Evolutionary conservation across 2,888 invertebrate genomes (phyloP).

Genomic region (Leucoptera coffeella): DNA sequence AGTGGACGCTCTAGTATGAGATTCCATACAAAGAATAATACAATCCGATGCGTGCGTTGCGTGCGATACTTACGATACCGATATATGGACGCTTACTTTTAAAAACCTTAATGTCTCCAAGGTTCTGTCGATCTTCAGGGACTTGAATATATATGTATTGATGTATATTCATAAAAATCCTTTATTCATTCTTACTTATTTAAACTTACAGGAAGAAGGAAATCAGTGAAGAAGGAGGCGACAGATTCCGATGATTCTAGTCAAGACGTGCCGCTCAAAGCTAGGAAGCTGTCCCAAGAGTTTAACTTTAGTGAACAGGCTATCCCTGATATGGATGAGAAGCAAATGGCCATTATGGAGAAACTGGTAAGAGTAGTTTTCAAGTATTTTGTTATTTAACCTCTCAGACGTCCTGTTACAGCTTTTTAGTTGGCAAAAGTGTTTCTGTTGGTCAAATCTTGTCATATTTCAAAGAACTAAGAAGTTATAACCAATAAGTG

Average conservation of each 20-base stretch:
- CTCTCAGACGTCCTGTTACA: background rate
- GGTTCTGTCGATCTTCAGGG: too few relatives aligned
- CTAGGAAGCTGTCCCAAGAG: constrained; percentile 8
- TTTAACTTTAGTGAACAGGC: constrained; percentile 9
- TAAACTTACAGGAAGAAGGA: constrained; percentile 19
- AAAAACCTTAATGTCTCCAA: too few relatives aligned
- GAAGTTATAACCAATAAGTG: too few relatives aligned
- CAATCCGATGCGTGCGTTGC: too few relatives aligned
- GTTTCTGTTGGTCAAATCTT: too few relatives aligned
- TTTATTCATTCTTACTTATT: background rate
- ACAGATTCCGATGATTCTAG: constrained; percentile 18
- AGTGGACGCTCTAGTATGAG: too few relatives aligned
- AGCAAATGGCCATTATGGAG: constrained; percentile 23
- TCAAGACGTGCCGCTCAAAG: constrained; percentile 15
- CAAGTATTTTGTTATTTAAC: too few relatives aligned
- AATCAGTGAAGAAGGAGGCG: constrained; percentile 18
- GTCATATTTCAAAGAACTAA: too few relatives aligned
- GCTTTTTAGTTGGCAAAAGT: too few relatives aligned
- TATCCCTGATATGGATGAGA: constrained; percentile 18
- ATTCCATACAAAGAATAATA: too few relatives aligned
- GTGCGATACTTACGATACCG: too few relatives aligned
- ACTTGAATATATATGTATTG: background rate
- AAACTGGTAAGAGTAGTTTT: constrained; percentile 18
- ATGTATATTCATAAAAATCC: background rate
- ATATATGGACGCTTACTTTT: too few relatives aligned